Conservation (phyloP, 2,888 invertebrate species). For the Drosophila aldrichi region DNA sequence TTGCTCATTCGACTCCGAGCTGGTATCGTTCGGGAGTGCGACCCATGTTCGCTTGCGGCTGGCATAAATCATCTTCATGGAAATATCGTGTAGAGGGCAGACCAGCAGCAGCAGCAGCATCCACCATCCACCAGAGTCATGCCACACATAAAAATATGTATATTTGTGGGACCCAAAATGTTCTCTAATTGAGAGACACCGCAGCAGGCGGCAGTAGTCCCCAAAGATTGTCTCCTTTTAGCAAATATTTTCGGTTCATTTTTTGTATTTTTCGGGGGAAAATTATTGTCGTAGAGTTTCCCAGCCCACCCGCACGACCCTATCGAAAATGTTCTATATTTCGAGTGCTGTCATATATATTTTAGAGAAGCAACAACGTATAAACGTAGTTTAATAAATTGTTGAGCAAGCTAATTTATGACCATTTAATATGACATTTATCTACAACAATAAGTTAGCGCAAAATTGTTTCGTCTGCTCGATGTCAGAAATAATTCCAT, state of each 20-base stretch:
- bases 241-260: slow-evolving; percentile 33
- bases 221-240: slow-evolving; percentile 41
- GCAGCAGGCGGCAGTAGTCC: slow-evolving; percentile 37
- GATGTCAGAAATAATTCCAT: slow-evolving; percentile 56
- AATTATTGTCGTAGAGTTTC: slow-evolving; percentile 24
- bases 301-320: slow-evolving; percentile 53
- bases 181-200: slow-evolving; percentile 74
- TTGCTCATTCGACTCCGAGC: slow-evolving; percentile 39
- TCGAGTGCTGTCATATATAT: slow-evolving; percentile 50
- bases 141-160: slow-evolving; percentile 40
- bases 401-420: slow-evolving; percentile 60
- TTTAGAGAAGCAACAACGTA: slow-evolving; percentile 12
- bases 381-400: slow-evolving; percentile 35
- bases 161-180: slow-evolving; percentile 69
- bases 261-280: slow-evolving; percentile 18
- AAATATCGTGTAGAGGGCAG: slow-evolving; percentile 24
- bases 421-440: slow-evolving; percentile 71
- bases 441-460: slow-evolving; percentile 63
- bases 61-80: slow-evolving; percentile 78
- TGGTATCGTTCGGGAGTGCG: slow-evolving; percentile 24
- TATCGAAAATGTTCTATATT: slow-evolving; percentile 42
- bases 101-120: not conserved
- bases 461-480: slow-evolving; percentile 20
- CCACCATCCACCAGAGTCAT: not conserved
- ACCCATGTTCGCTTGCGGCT: slow-evolving; percentile 67